These are phyloP conservation scores for Bostrychus sinensis DNA, from an alignment of 2,113 vertebrate species.

Conservation along the genomic window DNA sequence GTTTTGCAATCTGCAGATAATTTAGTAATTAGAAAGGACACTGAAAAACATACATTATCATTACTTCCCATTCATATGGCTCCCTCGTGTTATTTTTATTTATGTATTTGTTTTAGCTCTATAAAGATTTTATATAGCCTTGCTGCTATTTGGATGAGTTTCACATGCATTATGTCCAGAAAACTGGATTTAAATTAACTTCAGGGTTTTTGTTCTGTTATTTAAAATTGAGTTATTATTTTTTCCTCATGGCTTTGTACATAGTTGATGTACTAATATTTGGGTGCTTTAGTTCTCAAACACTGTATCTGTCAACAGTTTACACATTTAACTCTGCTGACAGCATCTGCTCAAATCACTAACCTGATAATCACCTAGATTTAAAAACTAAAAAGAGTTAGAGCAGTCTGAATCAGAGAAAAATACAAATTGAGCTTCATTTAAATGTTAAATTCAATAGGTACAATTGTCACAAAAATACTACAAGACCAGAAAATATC, in stretches of 20 bases:
- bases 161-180: slow-evolving; percentile 17
- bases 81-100: neutral
- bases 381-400: neutral
- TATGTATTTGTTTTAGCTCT: slow-evolving; percentile 21
- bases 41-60: neutral
- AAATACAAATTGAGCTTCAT: neutral
- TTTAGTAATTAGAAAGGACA: slow-evolving; percentile 23
- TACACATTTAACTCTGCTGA: slow-evolving; percentile 49
- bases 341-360: slow-evolving; percentile 15
- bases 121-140: slow-evolving; percentile 19
- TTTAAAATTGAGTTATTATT: slow-evolving; percentile 21
- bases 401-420: neutral
- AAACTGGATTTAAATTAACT: slow-evolving; percentile 13
- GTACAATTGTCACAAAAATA: neutral
- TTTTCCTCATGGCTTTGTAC: slow-evolving; percentile 15
- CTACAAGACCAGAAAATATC: neutral
- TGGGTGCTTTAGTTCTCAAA: slow-evolving; percentile 41
- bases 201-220: slow-evolving; percentile 29
- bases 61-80: slow-evolving; percentile 17
- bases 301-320: slow-evolving; percentile 56
- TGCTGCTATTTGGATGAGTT: slow-evolving; percentile 34
- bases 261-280: slow-evolving; percentile 30
- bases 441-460: neutral
- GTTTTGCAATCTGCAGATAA: slow-evolving; percentile 19
- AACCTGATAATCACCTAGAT: slow-evolving; percentile 30